Evolutionary conservation across 1,140 invertebrate genomes (phyloP).

Genomic region (Penaeus vannamei): DNA sequence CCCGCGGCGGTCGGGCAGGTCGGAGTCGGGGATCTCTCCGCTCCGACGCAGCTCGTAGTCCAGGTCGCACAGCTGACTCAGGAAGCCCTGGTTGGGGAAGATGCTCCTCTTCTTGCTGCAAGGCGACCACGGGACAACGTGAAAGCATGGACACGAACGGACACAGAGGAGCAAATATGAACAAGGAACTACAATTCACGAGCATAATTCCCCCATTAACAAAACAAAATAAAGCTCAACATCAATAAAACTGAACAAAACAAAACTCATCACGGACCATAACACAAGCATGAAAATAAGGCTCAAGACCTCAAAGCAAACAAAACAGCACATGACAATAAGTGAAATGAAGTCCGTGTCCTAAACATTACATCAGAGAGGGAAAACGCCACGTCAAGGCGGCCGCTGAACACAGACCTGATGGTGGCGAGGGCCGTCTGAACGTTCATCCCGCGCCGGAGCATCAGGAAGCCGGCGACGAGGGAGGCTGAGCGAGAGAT

Average conservation of each 20-base stretch:
- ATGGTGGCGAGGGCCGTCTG: conserved; percentile 45
- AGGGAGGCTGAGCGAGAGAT: conserved; percentile 81
- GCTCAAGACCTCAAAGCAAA: no score
- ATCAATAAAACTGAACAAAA: no score
- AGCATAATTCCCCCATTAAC: no score
- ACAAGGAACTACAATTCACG: no score
- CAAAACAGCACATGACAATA: no score
- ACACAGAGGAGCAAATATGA: background rate
- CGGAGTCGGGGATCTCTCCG: conserved; percentile 36
- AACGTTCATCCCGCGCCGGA: conserved; percentile 49
- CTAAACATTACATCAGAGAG: no score
- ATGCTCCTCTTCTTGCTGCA: conserved; percentile 72
- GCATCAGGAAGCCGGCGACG: conserved; percentile 76
- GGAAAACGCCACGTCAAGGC: background rate
- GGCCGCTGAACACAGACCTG: conserved; percentile 22
- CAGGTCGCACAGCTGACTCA: conserved; percentile 81
- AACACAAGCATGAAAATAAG: no score
- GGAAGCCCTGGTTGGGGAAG: conserved; percentile 85
- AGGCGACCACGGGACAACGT: background rate
- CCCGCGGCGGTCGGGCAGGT: background rate
- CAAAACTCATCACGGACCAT: no score
- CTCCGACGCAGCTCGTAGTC: conserved; percentile 72
- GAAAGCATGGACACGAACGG: background rate
- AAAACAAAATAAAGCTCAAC: no score
- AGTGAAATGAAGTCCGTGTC: no score